phyloP scores from a whole-genome alignment of 64 coral and sea anemone species.

The Platygyra sinensis region DNA sequence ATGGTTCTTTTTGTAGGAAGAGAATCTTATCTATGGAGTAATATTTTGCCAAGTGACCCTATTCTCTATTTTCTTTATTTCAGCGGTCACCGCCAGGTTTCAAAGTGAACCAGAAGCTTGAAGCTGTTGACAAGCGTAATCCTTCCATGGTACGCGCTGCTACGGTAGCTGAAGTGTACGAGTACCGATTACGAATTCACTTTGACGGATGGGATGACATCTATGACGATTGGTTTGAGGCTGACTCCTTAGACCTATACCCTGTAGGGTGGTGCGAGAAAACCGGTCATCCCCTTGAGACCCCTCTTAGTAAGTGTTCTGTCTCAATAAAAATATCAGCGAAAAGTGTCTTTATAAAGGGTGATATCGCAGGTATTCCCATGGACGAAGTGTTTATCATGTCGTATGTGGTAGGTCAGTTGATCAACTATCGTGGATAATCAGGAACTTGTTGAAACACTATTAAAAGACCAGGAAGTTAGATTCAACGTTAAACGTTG shows the following conservation, averaged over 20 bases:
- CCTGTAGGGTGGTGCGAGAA: slow-evolving; percentile 91
- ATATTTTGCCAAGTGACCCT: not conserved
- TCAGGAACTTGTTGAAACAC: not conserved
- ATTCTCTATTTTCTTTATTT: not conserved
- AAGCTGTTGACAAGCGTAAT: slow-evolving; percentile 93
- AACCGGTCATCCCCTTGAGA: slow-evolving; percentile 91
- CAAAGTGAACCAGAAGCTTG: slow-evolving; percentile 78
- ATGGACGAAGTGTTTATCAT: too few species aligned
- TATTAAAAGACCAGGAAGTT: not conserved
- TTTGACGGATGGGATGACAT: slow-evolving; percentile 99
- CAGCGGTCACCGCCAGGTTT: slow-evolving; percentile 75
- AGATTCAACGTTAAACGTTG: too few species aligned
- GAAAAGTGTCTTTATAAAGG: too few species aligned
- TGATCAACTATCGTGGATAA: not conserved
- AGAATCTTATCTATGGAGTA: too few species aligned
- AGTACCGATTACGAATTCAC: slow-evolving; percentile 81
- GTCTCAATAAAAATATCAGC: not conserved
- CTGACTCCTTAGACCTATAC: slow-evolving; percentile 90
- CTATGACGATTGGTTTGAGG: slow-evolving; percentile 98
- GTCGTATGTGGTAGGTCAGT: too few species aligned
- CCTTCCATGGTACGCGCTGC: slow-evolving; percentile 82
- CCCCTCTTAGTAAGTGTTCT: slow-evolving; percentile 85
- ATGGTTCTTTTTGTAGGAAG: too few species aligned
- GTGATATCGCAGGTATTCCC: too few species aligned
- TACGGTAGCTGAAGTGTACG: slow-evolving; percentile 69